Evolutionary conservation across 2,888 invertebrate species (phyloP).

Genomic region (Pristionchus mayeri): DNA sequence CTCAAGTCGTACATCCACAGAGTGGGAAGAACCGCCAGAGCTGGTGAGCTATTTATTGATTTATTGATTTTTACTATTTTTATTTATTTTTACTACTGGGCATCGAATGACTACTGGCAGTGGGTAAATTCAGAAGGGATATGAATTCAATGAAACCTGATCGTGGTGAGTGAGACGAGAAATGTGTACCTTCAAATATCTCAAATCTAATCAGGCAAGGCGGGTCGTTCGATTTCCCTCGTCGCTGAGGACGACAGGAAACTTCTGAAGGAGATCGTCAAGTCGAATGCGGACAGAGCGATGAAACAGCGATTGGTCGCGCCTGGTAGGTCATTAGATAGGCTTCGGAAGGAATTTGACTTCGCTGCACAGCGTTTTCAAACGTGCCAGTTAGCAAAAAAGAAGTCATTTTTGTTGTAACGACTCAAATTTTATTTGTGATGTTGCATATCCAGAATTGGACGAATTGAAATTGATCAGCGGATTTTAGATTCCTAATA

Average conservation of each 20-base stretch:
- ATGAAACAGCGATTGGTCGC: conserved; percentile 71
- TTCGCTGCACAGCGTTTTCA: too few relatives aligned
- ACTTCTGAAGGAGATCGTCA: conserved; percentile 90
- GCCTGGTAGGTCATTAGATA: conserved; percentile 56
- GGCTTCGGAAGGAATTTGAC: too few relatives aligned
- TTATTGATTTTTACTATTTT: too few relatives aligned
- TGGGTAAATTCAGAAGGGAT: neutral
- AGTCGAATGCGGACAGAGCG: conserved; percentile 63
- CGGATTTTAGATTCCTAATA: neutral
- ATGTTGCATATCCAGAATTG: neutral
- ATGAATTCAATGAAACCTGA: neutral
- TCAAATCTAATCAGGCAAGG: conserved; percentile 11
- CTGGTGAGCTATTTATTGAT: conserved; percentile 83
- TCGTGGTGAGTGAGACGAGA: too few relatives aligned
- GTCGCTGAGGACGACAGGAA: conserved; percentile 93
- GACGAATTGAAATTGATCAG: neutral
- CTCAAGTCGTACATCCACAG: conserved; percentile 96
- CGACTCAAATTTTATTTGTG: too few relatives aligned
- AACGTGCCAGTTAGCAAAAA: too few relatives aligned
- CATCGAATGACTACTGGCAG: too few relatives aligned
- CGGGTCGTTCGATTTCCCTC: conserved; percentile 85
- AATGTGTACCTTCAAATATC: too few relatives aligned
- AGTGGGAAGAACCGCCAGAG: conserved; percentile 95
- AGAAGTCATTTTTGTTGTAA: too few relatives aligned
- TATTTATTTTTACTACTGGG: neutral